Evolutionary conservation across 2,888 invertebrate species (phyloP).

Genomic region (Altica lythri): DNA sequence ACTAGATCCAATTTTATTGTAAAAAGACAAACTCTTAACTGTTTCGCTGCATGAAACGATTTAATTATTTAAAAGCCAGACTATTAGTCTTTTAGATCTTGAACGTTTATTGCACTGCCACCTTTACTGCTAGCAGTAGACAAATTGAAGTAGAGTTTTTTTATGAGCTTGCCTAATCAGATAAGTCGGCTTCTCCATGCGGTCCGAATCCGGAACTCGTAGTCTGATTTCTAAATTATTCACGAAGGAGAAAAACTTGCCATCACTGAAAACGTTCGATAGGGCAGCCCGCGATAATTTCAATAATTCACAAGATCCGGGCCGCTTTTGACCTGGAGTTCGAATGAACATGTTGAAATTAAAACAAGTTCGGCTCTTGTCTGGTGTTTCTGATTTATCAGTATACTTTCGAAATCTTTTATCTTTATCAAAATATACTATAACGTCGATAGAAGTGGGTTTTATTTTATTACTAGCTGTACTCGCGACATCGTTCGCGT

Average conservation of each 20-base stretch:
- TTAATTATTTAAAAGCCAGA: neutral
- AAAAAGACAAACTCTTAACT: too few relatives aligned
- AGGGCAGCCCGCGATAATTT: slow-evolving; percentile 11
- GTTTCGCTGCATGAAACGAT: neutral
- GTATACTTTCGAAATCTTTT: too few relatives aligned
- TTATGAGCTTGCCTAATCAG: slow-evolving; percentile 11
- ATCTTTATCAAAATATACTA: too few relatives aligned
- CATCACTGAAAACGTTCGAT: slow-evolving; percentile 16
- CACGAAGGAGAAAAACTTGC: slow-evolving; percentile 5
- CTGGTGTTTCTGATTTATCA: neutral
- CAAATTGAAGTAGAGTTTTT: slow-evolving; percentile 19
- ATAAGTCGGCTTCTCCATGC: slow-evolving; percentile 6
- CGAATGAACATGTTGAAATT: neutral
- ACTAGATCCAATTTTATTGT: too few relatives aligned
- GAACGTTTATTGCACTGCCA: slow-evolving; percentile 6
- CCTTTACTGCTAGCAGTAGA: slow-evolving; percentile 9
- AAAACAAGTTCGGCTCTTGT: neutral
- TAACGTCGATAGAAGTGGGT: too few relatives aligned
- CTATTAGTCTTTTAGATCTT: neutral
- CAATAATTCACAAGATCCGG: slow-evolving; percentile 11
- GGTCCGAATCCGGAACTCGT: slow-evolving; percentile 3
- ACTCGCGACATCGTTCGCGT: too few relatives aligned
- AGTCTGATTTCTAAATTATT: slow-evolving; percentile 15
- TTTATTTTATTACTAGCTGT: too few relatives aligned
- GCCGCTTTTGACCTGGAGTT: slow-evolving; percentile 4